Evolutionary conservation across 2,797 vertebrate species (phyloP), one percentile per base, ranked within the genome.

Genomic region (Gallinago solitaria): DNA sequence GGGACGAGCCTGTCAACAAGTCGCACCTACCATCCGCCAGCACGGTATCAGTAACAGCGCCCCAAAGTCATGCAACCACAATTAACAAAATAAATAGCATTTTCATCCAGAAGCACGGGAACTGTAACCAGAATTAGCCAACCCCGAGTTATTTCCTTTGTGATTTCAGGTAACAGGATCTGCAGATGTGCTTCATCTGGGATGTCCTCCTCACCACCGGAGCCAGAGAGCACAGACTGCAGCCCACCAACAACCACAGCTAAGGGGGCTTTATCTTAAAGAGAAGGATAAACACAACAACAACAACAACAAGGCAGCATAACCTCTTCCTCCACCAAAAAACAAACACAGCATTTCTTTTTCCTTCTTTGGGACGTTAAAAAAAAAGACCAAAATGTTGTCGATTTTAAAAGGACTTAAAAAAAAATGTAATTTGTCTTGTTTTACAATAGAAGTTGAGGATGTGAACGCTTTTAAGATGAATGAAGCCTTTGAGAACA

Each of bases 31-130:
- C 9, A 4, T 8, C 16, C 20, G 33, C 41, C 0, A 16, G 12
- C 1, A 10, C 0, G 0, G 5, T 0, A 17, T 0, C 8, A 30
- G 11, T 6, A 21, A 39, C 47, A 12, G 53, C 50, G 35, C 14
- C 19, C 30, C 13, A 2, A 14, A 6, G 6, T 16, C 19, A 67
- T 0, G 0, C 39, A 16, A 5, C 11, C 5, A 4, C 7, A 5
- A 0, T 11, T 7, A 7, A 5, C 9, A 6, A 19, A 5, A 21
- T 2, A 43, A 63, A 10, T 0, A 5, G 13, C 9, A 6, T n/a
- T 70, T 24, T 30, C 32, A 2, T 5, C 9, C 5, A 9, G 13
- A 10, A 56, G 21, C n/a, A 8, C 1, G n/a, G 64, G 60, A 89
- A n/a, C 32, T 2, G 33, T 14, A 12, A 47, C 45, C 45, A 47